Conservation (phyloP, 1,140 invertebrate species). For the Papilio helenus region DNA sequence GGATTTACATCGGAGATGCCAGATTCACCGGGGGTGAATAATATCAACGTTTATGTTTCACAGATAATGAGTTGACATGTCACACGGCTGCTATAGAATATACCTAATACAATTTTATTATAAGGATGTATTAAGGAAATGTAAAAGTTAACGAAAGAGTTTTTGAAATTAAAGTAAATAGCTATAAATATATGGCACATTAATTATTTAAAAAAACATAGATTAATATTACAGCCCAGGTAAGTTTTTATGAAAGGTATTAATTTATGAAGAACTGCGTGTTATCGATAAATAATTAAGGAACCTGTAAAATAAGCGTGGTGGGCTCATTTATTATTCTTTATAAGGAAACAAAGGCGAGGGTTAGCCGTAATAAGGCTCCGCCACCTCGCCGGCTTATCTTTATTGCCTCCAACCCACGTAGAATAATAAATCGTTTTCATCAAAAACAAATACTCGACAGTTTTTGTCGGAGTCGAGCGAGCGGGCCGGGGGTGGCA, state of each 20-base stretch:
- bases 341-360: conserved; percentile 83
- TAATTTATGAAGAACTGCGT: conserved; percentile 28
- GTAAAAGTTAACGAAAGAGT: neutral
- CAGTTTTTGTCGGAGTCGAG: conserved; percentile 82
- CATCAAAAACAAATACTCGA: conserved; percentile 83
- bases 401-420: conserved; percentile 83
- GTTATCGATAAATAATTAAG: conserved; percentile 81
- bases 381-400: conserved; percentile 82
- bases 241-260: neutral
- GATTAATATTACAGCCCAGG: neutral
- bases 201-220: neutral
- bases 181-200: neutral
- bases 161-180: neutral
- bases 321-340: conserved; percentile 82
- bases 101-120: neutral
- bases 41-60: conserved; percentile 42
- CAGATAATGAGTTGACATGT: conserved; percentile 33
- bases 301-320: conserved; percentile 79
- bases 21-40: conserved; percentile 47
- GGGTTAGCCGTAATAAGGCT: conserved; percentile 83
- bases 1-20: conserved; percentile 36
- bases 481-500: conserved; percentile 79
- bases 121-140: neutral
- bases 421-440: conserved; percentile 84
- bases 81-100: neutral